Base-by-base conservation (phyloP, 1,140 invertebrate species). In the Hypsibius dujardini region DNA sequence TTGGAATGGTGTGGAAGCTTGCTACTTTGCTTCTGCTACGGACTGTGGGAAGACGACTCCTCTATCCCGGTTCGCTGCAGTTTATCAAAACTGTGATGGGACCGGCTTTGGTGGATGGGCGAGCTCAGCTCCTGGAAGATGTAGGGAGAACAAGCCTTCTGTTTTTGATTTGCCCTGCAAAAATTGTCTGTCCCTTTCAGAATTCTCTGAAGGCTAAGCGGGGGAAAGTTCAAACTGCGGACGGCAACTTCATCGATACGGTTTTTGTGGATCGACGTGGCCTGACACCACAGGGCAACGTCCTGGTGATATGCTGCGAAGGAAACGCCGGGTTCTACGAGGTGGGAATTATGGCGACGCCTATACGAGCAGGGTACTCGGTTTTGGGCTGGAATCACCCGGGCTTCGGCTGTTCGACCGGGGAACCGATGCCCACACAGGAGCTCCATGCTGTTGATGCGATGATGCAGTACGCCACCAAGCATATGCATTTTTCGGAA, bases 311-410 rank as follows among this genome's bases (percentile, higher is more conserved):
- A 72, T 90, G 90, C 76, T 91, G 88, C 75, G 95, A 98, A 81
- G 95, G 94, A 42, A 98, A 98, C 81, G 92, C 92, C 73, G 93
- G 94, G 0, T 98, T 95, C 79, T 98, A 98, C 80, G 95, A 98
- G 82, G 87, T 91, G 74, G 95, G 95, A 60, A 89, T 94, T 67
- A 87, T 90, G 82, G 80, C 81, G 0, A 93, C 91, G 1, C 90
- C 93, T 0, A 79, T 95, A 59, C 87, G 88, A 70, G 84, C 86
- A 40, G 90, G 89, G 2, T 97, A 92, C 79, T 97, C 94, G 0
- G 88, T 93, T 45, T 80, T 98, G 3, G 94, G 94, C 1, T 98
- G 93, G 92, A 98, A 98, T 82, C 93, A 96, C 84, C 95, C 95
- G 28, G 95, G 95, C 46, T 97, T 96, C 83, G 90, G 83, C 2